These are phyloP conservation scores for Calephelis virginiensis DNA, from an alignment of 1,140 invertebrate genomes.

Conservation along the genomic window DNA sequence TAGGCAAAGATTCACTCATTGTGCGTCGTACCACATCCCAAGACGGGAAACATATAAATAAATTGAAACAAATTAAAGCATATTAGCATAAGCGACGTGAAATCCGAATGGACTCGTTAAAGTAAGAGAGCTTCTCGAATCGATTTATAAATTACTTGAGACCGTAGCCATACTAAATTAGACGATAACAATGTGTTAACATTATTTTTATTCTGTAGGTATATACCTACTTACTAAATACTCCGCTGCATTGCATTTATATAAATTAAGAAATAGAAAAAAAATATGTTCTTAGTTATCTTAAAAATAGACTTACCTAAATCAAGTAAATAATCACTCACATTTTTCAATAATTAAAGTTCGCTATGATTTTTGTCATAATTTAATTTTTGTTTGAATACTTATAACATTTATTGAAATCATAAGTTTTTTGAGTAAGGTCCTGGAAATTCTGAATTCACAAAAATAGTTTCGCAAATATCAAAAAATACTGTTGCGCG, in stretches of 20 bases:
- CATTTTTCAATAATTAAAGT: neutral
- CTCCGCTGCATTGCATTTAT: neutral
- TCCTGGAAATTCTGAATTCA: neutral
- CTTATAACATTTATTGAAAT: neutral
- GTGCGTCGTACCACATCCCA: neutral
- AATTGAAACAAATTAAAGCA: slow-evolving; percentile 13
- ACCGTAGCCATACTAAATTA: neutral
- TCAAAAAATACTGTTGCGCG: neutral
- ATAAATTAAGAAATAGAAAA: too few relatives aligned
- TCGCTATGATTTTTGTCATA: slow-evolving; percentile 2
- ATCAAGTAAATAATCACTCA: neutral
- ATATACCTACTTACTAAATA: neutral
- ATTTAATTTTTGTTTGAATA: neutral
- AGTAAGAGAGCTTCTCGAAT: slow-evolving; percentile 7
- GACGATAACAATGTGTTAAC: neutral
- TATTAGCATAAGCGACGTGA: slow-evolving; percentile 8
- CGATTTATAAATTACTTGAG: slow-evolving; percentile 9
- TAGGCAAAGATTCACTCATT: slow-evolving; percentile 6
- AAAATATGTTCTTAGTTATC: neutral
- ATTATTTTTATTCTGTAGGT: neutral
- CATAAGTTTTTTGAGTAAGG: neutral
- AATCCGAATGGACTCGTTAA: neutral
- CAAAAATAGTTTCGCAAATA: neutral
- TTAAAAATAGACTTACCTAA: slow-evolving; percentile 2
- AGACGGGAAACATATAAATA: slow-evolving; percentile 7